These are phyloP conservation scores for Mugil cephalus DNA, from an alignment of 2,113 vertebrate genomes.

Conservation along the genomic window DNA sequence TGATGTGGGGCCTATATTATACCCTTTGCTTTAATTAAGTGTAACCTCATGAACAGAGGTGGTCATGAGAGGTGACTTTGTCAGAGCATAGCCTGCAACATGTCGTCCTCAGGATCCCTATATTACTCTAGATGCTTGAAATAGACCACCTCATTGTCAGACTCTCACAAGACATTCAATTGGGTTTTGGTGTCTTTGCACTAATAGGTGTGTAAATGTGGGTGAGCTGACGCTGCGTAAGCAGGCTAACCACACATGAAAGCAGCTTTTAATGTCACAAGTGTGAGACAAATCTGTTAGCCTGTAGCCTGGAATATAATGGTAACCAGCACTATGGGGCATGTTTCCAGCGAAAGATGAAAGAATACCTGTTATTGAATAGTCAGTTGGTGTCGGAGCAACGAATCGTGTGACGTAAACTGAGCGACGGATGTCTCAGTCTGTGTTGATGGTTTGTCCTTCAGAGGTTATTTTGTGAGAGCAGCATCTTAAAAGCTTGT, in stretches of 20 bases:
- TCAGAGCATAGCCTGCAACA: not conserved
- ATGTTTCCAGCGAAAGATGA: too few species aligned
- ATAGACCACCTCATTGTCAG: slow-evolving; percentile 50
- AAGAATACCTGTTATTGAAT: too few species aligned
- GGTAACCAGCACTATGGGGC: too few species aligned
- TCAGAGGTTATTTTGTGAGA: too few species aligned
- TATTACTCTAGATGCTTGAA: not conserved
- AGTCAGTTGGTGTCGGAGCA: too few species aligned
- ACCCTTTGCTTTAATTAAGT: not conserved
- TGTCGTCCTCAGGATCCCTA: not conserved
- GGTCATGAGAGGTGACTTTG: slow-evolving; percentile 1
- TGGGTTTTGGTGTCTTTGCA: not conserved
- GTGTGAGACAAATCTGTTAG: slow-evolving; percentile 27
- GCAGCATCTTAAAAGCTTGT: too few species aligned
- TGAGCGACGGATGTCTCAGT: too few species aligned
- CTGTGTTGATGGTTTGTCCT: too few species aligned
- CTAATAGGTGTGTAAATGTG: slow-evolving; percentile 4
- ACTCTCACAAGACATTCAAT: slow-evolving; percentile 25
- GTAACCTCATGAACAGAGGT: not conserved
- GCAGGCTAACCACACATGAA: slow-evolving; percentile 30
- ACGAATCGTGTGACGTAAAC: too few species aligned
- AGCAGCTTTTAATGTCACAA: slow-evolving; percentile 9
- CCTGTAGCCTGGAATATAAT: too few species aligned
- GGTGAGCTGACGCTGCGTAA: not conserved
- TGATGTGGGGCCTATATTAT: too few species aligned